phyloP scores from a whole-genome alignment of 2,888 invertebrate species.

The Lutraria lutraria region DNA sequence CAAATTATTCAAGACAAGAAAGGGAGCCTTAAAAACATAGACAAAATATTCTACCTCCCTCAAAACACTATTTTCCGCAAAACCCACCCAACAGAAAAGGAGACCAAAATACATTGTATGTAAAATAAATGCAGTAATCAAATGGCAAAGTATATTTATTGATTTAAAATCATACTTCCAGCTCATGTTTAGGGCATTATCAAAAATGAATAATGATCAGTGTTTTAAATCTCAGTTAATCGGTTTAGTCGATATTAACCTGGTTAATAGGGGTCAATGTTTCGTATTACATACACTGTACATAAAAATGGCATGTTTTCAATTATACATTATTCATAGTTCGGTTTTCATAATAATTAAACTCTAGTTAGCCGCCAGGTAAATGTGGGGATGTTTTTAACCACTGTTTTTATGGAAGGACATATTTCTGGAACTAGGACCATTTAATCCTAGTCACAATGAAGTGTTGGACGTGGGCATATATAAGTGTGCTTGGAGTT shows the following conservation, averaged over 20 bases:
- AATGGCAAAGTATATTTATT: too few species aligned
- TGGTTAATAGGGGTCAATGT: not conserved
- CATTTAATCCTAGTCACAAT: not conserved
- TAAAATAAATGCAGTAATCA: too few species aligned
- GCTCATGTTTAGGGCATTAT: not conserved
- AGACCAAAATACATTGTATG: too few species aligned
- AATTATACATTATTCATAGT: not conserved
- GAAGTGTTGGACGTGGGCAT: not conserved
- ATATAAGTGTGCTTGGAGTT: not conserved
- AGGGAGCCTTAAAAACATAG: too few species aligned
- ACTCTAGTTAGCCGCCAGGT: not conserved
- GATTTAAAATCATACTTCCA: too few species aligned
- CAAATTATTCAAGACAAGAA: too few species aligned
- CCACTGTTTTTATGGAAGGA: not conserved
- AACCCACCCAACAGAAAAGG: too few species aligned
- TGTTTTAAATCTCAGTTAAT: not conserved
- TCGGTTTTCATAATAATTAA: not conserved
- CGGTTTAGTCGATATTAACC: not conserved
- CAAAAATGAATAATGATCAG: not conserved
- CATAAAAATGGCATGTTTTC: not conserved
- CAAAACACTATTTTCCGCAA: too few species aligned
- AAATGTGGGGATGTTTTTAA: not conserved
- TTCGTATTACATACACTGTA: not conserved
- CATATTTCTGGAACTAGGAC: not conserved
- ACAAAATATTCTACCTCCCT: too few species aligned